These are phyloP conservation scores for Toxostoma redivivum DNA, from an alignment of 2,113 vertebrate genomes.

Conservation along the genomic window DNA sequence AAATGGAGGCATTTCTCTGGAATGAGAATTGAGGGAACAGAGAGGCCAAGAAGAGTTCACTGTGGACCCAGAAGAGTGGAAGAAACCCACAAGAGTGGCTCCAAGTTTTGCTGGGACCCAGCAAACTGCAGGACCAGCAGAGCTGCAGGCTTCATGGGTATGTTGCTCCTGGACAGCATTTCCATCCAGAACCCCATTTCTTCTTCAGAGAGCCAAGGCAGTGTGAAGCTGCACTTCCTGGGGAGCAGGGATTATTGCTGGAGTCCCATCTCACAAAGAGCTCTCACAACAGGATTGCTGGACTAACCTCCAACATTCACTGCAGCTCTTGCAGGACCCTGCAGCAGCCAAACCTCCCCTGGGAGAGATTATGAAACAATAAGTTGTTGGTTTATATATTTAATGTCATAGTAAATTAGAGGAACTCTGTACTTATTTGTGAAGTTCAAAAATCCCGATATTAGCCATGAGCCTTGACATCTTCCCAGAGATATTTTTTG, in stretches of 20 bases:
- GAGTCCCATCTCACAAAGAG: neutral
- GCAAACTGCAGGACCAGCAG: neutral
- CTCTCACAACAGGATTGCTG: neutral
- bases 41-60: neutral
- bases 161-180: neutral
- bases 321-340: neutral
- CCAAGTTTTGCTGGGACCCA: neutral
- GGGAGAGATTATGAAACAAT: neutral
- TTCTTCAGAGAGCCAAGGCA: neutral
- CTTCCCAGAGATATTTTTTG: neutral
- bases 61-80: neutral
- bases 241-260: neutral
- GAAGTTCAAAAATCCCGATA: neutral
- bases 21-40: neutral
- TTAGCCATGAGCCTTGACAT: neutral
- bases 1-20: neutral
- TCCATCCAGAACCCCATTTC: neutral
- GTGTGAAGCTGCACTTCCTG: neutral
- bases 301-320: neutral
- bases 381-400: neutral
- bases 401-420: conserved; percentile 30
- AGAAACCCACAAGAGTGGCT: neutral
- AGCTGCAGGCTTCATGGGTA: neutral
- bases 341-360: neutral
- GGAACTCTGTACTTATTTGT: neutral